Evolutionary conservation across 2,113 vertebrate species (phyloP), one percentile per base, ranked within the genome.

Genomic region (Odontophorus gujanensis): DNA sequence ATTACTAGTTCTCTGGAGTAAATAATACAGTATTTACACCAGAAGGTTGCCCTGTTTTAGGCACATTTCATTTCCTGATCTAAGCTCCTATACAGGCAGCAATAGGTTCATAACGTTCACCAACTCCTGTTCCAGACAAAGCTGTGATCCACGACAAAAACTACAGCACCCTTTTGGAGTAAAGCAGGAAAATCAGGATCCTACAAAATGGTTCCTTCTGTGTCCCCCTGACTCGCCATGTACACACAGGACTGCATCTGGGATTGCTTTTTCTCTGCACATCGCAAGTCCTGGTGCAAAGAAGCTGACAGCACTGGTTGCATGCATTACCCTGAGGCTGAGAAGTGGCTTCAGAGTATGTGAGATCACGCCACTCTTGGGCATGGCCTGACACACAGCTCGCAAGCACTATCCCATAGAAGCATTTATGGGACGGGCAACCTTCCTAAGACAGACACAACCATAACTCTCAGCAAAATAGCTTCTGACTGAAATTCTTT

Each of bases 101-200:
- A 74, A 42, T n/a, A 43, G 57, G 30, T 24, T 75, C 68, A 40
- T 43, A 47, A 10, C 0, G 0, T 12, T 68, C 1, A 0, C 1
- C 5, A 81, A 34, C 57, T 67, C 43, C 66, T 34, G 6, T 11
- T 61, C 40, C 30, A 73, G 25, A 66, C 26, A 61, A 1, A 10
- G 47, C 48, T 75, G 61, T n/a, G 4, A 13, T 0, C 5, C 43
- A 68, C 14, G 3, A 7, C 2, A 43, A 24, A 57, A 34, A 57
- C 19, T 3, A 1, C 34, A 34, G 21, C 13, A 51, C 22, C 34
- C 26, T 57, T 72, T 45, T 16, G 43, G 22, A 53, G 36, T 25
- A 22, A 77, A 62, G 12, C n/a, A 72, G 17, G 61, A 45, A 84
- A 84, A 65, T 0, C 13, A 86, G n/a, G 0, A 8, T 15, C 24